Evolutionary conservation across 2,113 vertebrate species (phyloP).

Genomic region (Ornithorhynchus anatinus): DNA sequence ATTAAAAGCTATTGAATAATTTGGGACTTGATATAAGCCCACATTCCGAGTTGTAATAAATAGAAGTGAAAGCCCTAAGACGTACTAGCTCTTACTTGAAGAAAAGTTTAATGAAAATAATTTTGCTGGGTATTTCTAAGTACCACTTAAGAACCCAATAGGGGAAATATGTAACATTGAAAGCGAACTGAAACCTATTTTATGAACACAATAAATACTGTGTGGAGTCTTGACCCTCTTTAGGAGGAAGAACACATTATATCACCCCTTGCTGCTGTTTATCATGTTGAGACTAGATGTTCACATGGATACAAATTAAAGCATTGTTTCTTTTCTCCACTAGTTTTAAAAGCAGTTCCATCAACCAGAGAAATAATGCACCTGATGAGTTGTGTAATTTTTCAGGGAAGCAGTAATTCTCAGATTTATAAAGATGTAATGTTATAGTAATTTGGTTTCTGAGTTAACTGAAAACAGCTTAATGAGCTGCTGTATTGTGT

Average conservation of each 20-base stretch:
- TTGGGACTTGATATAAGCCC: conserved; percentile 36
- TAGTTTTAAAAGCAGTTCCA: conserved; percentile 22
- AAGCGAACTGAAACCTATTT: not conserved
- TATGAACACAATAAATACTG: not conserved
- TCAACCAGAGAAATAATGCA: conserved; percentile 7
- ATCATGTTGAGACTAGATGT: not conserved
- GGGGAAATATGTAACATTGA: not conserved
- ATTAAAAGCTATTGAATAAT: conserved; percentile 58
- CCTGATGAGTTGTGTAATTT: conserved; percentile 36
- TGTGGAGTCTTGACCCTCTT: not conserved
- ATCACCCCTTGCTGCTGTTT: conserved; percentile 36
- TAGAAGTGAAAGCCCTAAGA: not conserved
- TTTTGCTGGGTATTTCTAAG: conserved; percentile 17
- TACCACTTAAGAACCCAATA: conserved; percentile 20
- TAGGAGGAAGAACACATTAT: not conserved
- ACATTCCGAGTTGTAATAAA: conserved; percentile 11
- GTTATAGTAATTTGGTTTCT: conserved; percentile 48
- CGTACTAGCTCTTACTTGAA: conserved; percentile 34
- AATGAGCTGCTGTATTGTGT: conserved; percentile 59
- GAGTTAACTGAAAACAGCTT: conserved; percentile 59
- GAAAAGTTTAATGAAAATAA: conserved; percentile 45
- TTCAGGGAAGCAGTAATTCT: conserved; percentile 25
- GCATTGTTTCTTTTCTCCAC: conserved; percentile 7
- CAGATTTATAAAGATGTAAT: conserved; percentile 41
- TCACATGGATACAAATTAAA: not conserved